Conservation (phyloP, 2,113 vertebrate species). For the Laticauda colubrina region DNA sequence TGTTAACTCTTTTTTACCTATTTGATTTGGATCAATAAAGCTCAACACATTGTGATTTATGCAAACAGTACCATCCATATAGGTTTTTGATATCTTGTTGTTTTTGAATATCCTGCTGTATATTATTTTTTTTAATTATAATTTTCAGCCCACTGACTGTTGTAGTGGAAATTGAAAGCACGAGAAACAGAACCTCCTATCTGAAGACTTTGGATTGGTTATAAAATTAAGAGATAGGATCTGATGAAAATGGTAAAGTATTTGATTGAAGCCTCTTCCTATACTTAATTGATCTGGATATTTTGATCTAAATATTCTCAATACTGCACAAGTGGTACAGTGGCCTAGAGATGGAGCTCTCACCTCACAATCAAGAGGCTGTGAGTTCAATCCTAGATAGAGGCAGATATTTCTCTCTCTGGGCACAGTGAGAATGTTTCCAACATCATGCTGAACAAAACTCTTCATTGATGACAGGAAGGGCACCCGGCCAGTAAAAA, state of each 20-base stretch:
- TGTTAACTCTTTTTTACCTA: neutral
- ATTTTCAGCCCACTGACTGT: neutral
- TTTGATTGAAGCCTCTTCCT: neutral
- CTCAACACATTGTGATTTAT: neutral
- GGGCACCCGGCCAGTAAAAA: too few relatives aligned
- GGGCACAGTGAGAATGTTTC: too few relatives aligned
- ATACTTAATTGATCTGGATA: neutral
- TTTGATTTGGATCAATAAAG: neutral
- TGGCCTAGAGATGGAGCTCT: too few relatives aligned
- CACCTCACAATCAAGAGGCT: too few relatives aligned
- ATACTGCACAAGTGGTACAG: too few relatives aligned
- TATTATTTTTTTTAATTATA: neutral
- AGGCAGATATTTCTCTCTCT: too few relatives aligned
- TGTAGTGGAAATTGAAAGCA: neutral
- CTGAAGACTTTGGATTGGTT: neutral
- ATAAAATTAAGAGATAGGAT: neutral
- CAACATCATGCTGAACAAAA: too few relatives aligned
- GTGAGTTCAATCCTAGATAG: too few relatives aligned
- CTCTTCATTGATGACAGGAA: too few relatives aligned
- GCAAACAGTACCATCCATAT: neutral
- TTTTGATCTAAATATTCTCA: neutral
- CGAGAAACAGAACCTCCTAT: neutral
- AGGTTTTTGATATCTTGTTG: neutral
- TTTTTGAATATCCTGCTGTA: neutral
- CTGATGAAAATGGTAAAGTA: neutral